phyloP scores from a whole-genome alignment of 2,888 invertebrate species.

The Nematopogon swammerdamellus region DNA sequence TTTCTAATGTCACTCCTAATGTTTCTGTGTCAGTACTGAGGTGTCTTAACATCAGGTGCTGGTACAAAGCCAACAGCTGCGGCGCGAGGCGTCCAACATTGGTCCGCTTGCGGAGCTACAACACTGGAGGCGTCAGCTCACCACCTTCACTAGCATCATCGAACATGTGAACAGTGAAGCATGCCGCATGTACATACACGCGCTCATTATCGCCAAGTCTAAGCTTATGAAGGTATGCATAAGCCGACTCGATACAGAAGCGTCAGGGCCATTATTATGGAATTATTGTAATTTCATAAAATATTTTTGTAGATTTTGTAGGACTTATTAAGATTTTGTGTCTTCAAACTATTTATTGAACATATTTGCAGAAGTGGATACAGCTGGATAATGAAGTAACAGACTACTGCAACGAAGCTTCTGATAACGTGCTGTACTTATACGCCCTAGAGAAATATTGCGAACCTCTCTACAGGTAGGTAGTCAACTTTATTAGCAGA shows the following conservation, averaged over 20 bases:
- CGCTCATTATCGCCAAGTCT: conserved; percentile 67
- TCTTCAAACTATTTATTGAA: too few species aligned
- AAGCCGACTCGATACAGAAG: too few species aligned
- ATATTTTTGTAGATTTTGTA: too few species aligned
- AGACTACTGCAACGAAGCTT: conserved; percentile 75
- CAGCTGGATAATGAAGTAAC: conserved; percentile 71
- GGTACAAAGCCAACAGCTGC: conserved; percentile 74
- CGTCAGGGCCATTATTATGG: too few species aligned
- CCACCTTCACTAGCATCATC: conserved; percentile 77
- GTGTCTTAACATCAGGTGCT: too few species aligned
- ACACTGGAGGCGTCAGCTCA: conserved; percentile 77
- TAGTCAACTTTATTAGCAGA: conserved; percentile 7
- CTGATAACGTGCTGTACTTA: conserved; percentile 83
- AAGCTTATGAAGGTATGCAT: conserved; percentile 60
- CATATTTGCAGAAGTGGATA: conserved; percentile 69
- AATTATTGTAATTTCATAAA: too few species aligned
- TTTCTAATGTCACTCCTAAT: too few species aligned
- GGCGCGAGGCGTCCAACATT: conserved; percentile 74
- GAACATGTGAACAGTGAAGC: conserved; percentile 71
- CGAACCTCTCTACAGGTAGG: conserved; percentile 77
- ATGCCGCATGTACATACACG: conserved; percentile 67
- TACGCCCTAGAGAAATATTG: conserved; percentile 82
- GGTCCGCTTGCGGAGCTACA: conserved; percentile 81
- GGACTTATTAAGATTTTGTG: too few species aligned
- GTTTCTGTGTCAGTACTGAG: too few species aligned